Base-by-base conservation (phyloP, 2,888 invertebrate species). In the Xestia xanthographa region DNA sequence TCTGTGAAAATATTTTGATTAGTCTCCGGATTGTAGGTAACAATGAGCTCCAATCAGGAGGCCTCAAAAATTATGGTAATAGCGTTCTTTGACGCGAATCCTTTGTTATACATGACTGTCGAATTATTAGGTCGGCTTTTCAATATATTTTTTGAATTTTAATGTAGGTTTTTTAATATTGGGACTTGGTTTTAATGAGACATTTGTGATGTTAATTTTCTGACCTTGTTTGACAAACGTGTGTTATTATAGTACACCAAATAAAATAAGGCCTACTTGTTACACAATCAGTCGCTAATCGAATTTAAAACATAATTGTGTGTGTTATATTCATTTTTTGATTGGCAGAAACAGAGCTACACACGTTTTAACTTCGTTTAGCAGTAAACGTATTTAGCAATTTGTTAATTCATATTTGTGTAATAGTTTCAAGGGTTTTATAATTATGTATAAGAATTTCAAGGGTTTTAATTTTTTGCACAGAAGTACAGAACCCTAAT, bases 1-100 rank as follows among this genome's bases (percentile, higher is more conserved):
- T 74, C 79, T 85, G 62, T 82, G 75, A 73, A 86, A 84, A 84
- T 86, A 70, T 84, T 84, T 86, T 84, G 84, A 84, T 84, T 83
- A 86, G 67, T 38, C 73, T 5, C 43, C 62, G 75, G 65, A 67
- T 62, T 71, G 66, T 75, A 75, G 48, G 72, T 71, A 73, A 84
- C 86, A 84, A 84, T 84, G 83, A 72, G 69, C 75, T 50, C 50
- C 80, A 84, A 84, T 84, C 84, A 86, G 67, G 66, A 56, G 48
- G 68, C 65, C 58, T 69, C 86, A 72, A 79, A 79, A 83, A 84
- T 86, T 86, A 84, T 84, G 84, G 60, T 86, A 84, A 86, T 86
- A 1, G 26, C 60, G 68, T 76, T 80, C 84, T 84, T 84, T 84
- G 86, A 83, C 20, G 75, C 58, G n/a, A 65, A 75, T 20, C 84